Base-by-base conservation (phyloP, 2,113 vertebrate species). In the Phoenicopterus ruber region DNA sequence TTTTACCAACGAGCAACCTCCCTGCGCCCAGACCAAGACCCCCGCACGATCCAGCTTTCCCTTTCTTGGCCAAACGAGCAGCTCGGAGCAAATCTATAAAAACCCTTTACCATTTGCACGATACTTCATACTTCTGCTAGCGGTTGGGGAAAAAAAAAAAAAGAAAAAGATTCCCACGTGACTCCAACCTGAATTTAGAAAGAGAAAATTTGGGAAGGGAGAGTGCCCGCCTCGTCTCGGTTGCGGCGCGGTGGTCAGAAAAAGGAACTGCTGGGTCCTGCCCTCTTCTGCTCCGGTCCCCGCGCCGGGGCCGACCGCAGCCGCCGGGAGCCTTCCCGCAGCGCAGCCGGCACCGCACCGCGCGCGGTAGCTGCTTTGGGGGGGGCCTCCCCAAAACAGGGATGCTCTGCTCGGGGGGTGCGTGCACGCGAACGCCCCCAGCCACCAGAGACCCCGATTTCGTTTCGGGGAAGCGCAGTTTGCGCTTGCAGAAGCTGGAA, bases 171-270 rank as follows among this genome's bases (percentile, higher is more conserved):
- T 25, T 71, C 82, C 61, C 87, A 93, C 3, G 3, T 94, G 96
- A 90, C 93, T 86, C 79, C 50, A 86, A 86, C 79, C 62, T 90
- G 96, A 86, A 92, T 93, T 95, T 95, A 97, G 84, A 93, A 78
- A 89, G 72, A 92, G 44, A 93, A 97, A 76, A 91, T 90, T 96
- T 93, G 96, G 94, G 96, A 97, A 97, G 94, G 88, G 96, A 96
- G 93, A 92, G 63, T 69, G 78, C 21, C 83, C 82, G 79, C 71
- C 62, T 93, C 0, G 0, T 86, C 94, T 96, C 49, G 0, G 65
- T 95, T 87, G 87, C 0, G 66, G 96, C 7, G 2, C 2, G 0
- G 9, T 3, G 59, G 71, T 90, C 46, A 92, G 88, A 97, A 97
- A 90, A 90, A 74, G 95, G 96, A 96, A 97, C 90, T 96, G 50